Percentiles rank a stretch among this genome's conserved stretches.
Evolutionary conservation across 1,140 invertebrate species (phyloP).

Genomic region (Drosophila fuyamai): DNA sequence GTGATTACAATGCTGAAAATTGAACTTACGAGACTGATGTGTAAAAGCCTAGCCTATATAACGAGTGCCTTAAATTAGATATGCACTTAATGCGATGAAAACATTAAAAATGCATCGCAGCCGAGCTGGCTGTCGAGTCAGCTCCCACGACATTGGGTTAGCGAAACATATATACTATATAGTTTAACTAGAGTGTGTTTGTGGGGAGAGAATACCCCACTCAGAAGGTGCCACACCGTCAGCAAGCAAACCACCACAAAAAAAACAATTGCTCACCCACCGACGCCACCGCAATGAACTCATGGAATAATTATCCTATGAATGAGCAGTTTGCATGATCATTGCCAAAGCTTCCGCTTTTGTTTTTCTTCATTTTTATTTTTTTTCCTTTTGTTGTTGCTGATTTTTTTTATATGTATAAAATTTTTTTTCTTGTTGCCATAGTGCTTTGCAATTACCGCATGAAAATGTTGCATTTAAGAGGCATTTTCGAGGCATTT

Average conservation of each 20-base stretch:
- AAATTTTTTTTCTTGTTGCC: conserved; percentile 19
- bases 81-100: conserved; percentile 71
- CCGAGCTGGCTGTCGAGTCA: conserved; percentile 20
- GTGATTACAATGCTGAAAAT: conserved; percentile 19
- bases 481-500: conserved; percentile 61
- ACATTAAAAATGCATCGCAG: conserved; percentile 71
- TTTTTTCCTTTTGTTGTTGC: conserved; percentile 51
- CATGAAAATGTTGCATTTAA: conserved; percentile 82
- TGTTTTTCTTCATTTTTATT: conserved; percentile 64
- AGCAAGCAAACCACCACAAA: conserved; percentile 15
- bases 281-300: conserved; percentile 62
- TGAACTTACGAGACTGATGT: conserved; percentile 26
- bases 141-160: conserved; percentile 73
- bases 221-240: conserved; percentile 47
- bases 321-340: conserved; percentile 83
- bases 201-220: conserved; percentile 47
- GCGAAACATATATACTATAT: conserved; percentile 2
- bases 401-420: conserved; percentile 41
- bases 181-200: conserved; percentile 18
- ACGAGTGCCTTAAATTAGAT: conserved; percentile 60
- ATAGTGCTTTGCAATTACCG: conserved; percentile 72
- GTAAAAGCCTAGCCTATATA: conserved; percentile 27
- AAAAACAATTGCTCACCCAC: conserved; percentile 50
- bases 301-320: conserved; percentile 83
- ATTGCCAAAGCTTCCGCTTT: conserved; percentile 83